Percentiles rank a stretch among this genome's conserved stretches.
phyloP scores from a whole-genome alignment of 2,113 vertebrate genomes.

The Falcunculus frontatus region DNA sequence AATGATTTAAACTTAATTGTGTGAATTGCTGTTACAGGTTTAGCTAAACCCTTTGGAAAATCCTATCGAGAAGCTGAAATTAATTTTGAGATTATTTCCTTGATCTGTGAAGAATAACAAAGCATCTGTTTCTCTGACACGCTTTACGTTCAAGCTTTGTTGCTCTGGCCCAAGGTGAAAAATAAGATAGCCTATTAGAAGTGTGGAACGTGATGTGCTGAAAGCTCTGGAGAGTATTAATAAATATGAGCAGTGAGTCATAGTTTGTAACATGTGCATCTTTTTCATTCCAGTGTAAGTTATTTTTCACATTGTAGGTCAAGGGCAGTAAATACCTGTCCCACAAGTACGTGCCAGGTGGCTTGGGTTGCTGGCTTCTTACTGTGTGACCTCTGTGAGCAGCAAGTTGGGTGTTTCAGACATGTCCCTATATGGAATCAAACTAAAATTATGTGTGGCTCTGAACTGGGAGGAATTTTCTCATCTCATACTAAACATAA shows the following conservation, averaged over 20 bases:
- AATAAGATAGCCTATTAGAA: background rate
- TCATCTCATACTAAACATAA: background rate
- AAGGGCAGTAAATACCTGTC: slow-evolving; percentile 47
- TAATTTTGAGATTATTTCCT: background rate
- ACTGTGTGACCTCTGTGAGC: background rate
- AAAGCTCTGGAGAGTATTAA: background rate
- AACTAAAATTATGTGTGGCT: background rate
- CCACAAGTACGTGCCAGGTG: background rate
- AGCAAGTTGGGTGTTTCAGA: background rate
- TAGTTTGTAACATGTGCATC: background rate
- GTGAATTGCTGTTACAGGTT: background rate
- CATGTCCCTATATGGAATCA: background rate
- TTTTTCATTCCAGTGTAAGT: background rate
- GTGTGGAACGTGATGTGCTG: background rate
- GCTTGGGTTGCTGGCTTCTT: slow-evolving; percentile 4
- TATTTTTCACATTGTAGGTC: slow-evolving; percentile 25
- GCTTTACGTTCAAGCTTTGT: background rate
- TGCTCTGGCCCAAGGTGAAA: background rate
- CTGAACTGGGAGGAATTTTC: background rate
- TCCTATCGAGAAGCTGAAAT: background rate
- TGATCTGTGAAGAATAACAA: background rate
- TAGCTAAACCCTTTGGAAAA: background rate
- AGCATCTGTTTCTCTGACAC: background rate
- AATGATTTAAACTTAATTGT: background rate
- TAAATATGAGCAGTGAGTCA: slow-evolving; percentile 5